These are phyloP conservation scores for Hypomecis atomaria DNA, from an alignment of 2,888 invertebrate genomes.

Conservation along the genomic window DNA sequence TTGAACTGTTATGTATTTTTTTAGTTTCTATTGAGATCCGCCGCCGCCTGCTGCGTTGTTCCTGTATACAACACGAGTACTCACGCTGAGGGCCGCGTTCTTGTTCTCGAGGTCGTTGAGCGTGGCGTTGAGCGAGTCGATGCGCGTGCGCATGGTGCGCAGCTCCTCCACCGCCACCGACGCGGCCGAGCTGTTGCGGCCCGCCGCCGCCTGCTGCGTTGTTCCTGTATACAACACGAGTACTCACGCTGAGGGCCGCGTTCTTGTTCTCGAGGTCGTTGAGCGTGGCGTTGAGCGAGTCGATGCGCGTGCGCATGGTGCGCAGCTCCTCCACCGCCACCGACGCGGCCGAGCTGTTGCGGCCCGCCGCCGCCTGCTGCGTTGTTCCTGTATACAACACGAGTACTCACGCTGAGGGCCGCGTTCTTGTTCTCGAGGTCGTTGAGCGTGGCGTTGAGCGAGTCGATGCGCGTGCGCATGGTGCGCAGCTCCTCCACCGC, in stretches of 20 bases:
- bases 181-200: constrained; percentile 89
- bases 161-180: constrained; percentile 92
- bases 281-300: constrained; percentile 89
- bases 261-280: constrained; percentile 91
- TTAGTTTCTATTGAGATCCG: constrained; percentile 90
- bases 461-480: too few species aligned
- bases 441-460: too few species aligned
- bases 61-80: constrained; percentile 82
- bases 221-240: constrained; percentile 85
- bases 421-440: constrained; percentile 91
- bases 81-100: constrained; percentile 88
- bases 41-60: constrained; percentile 90
- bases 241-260: constrained; percentile 86
- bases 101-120: constrained; percentile 91
- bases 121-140: constrained; percentile 89
- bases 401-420: too few species aligned
- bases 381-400: constrained; percentile 87
- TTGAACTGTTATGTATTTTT: too few species aligned
- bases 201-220: constrained; percentile 90
- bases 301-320: constrained; percentile 90
- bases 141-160: constrained; percentile 89
- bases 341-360: constrained; percentile 89
- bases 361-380: constrained; percentile 88
- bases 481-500: constrained; percentile 94
- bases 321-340: constrained; percentile 93